Percentiles rank a stretch among this genome's conserved stretches.
Evolutionary conservation across 1,140 invertebrate genomes (phyloP).

Genomic region (Trachelipus rathkii): DNA sequence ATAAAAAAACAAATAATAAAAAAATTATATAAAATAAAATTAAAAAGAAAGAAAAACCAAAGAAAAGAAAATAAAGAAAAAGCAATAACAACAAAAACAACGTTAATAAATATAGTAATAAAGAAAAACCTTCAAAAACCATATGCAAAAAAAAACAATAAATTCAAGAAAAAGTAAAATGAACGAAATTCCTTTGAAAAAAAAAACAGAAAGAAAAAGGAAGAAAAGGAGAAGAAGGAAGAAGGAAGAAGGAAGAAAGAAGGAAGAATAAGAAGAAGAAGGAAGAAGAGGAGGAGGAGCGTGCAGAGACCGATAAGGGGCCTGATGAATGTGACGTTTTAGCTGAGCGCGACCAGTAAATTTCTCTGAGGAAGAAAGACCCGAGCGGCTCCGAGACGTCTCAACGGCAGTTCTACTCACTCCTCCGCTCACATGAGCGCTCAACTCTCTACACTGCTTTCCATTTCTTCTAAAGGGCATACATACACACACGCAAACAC

Average conservation of each 20-base stretch:
- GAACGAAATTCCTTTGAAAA: neutral
- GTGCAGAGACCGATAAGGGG: neutral
- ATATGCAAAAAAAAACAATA: no score
- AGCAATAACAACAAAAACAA: no score
- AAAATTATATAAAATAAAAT: no score
- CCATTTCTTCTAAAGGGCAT: no score
- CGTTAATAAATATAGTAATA: no score
- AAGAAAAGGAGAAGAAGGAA: neutral
- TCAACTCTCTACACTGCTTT: neutral
- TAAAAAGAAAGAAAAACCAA: no score
- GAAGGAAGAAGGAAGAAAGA: neutral
- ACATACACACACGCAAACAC: no score
- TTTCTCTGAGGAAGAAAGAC: neutral
- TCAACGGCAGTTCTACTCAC: neutral
- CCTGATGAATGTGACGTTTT: slow-evolving; percentile 6
- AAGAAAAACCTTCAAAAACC: no score
- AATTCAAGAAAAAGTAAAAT: neutral
- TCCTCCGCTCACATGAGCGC: neutral
- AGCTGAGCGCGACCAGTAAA: slow-evolving; percentile 7
- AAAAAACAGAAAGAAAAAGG: no score
- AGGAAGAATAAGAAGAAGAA: no score
- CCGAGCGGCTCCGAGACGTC: neutral
- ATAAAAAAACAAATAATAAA: no score
- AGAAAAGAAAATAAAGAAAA: no score
- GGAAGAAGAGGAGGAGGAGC: neutral